These are phyloP conservation scores for Zaprionus ornatus DNA, from an alignment of 1,140 invertebrate species.

Conservation along the genomic window DNA sequence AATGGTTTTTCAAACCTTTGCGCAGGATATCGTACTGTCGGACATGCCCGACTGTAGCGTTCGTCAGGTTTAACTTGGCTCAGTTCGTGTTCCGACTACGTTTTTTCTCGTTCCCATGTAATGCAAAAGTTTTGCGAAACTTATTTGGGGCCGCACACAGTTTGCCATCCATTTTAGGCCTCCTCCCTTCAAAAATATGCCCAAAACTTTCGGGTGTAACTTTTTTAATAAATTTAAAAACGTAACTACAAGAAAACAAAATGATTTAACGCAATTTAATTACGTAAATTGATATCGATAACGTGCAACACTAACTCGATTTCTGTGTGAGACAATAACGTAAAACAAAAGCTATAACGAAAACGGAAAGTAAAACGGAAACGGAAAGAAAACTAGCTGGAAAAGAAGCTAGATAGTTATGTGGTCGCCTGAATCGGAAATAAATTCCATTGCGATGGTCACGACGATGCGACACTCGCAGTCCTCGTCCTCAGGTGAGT, in stretches of 20 bases:
- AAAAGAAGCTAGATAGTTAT: conserved; percentile 18
- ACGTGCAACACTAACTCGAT: conserved; percentile 12
- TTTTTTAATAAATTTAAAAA: conserved; percentile 69
- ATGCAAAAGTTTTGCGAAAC: conserved; percentile 46
- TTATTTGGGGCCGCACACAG: conserved; percentile 12
- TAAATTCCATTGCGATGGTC: conserved; percentile 84
- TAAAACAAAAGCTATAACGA: conserved; percentile 8
- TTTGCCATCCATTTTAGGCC: conserved; percentile 17
- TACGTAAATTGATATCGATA: conserved; percentile 19
- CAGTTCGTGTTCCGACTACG: conserved; percentile 29
- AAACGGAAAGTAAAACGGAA: conserved; percentile 16
- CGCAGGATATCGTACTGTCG: too few species aligned
- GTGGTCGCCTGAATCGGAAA: conserved; percentile 84
- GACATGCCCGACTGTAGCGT: too few species aligned
- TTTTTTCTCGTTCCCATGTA: conserved; percentile 8
- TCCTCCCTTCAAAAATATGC: conserved; percentile 50
- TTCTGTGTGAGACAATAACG: conserved; percentile 4
- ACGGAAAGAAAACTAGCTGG: conserved; percentile 45
- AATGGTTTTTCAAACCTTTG: too few species aligned
- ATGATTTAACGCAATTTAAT: conserved; percentile 49
- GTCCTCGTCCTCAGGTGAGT: conserved; percentile 84
- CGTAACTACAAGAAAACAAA: conserved; percentile 16
- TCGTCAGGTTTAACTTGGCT: conserved; percentile 21
- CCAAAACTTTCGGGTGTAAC: conserved; percentile 56
- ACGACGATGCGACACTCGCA: conserved; percentile 83